Evolutionary conservation across 2,797 vertebrate genomes (phyloP).

Genomic region (Melanotaenia pygmaea): DNA sequence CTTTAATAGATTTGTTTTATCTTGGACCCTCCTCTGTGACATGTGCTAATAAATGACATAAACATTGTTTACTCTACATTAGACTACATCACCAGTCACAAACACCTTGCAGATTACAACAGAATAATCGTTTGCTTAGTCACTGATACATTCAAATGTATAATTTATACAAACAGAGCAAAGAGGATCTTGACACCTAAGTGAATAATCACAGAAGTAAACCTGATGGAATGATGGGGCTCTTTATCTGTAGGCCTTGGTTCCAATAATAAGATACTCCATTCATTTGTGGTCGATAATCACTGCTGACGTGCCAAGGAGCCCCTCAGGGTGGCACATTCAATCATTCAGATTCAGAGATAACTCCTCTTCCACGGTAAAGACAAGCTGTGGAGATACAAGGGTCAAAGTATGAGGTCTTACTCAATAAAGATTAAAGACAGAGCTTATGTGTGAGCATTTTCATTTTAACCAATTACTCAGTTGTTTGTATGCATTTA

Average conservation of each 20-base stretch:
- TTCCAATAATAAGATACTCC: constrained; percentile 28
- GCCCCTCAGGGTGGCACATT: constrained; percentile 55
- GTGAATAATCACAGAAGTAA: constrained; percentile 36
- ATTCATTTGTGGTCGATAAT: constrained; percentile 58
- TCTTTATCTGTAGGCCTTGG: constrained; percentile 54
- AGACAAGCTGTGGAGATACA: constrained; percentile 15
- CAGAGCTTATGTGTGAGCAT: background rate
- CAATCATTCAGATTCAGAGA: constrained; percentile 46
- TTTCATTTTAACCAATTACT: background rate
- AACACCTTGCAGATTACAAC: constrained; percentile 2
- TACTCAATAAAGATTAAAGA: constrained; percentile 13
- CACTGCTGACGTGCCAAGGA: constrained; percentile 52
- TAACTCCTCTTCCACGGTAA: constrained; percentile 53
- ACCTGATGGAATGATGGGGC: constrained; percentile 19
- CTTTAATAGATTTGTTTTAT: background rate
- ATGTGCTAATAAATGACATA: background rate
- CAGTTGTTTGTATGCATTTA: background rate
- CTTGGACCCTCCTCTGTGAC: background rate
- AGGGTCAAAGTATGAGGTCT: constrained; percentile 54
- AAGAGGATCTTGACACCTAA: constrained; percentile 12
- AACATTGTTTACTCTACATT: background rate
- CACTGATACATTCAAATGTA: background rate
- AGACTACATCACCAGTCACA: background rate
- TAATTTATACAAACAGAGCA: background rate
- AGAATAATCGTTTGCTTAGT: constrained; percentile 1